Evolutionary conservation across 2,113 vertebrate species (phyloP), one percentile per base, ranked within the genome.

Genomic region (Condylura cristata): DNA sequence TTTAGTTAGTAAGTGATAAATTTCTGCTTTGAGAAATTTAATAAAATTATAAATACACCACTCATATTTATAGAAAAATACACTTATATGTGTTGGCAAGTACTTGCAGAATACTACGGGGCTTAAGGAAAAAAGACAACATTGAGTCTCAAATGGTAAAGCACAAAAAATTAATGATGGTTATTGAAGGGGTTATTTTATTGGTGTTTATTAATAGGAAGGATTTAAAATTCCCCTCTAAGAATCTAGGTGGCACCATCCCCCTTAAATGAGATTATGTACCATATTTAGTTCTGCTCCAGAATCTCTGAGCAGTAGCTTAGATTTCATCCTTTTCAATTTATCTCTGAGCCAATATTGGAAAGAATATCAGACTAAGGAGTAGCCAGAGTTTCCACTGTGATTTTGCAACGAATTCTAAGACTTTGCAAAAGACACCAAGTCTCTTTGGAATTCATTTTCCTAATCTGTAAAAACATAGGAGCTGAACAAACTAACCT

Each of bases 391-490:
- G 41, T 79, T 83, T 90, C n/a, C 24, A 17, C 76, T 28, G 79
- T 72, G 58, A 58, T 34, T 91, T 76, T 93, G 56, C n/a, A 68
- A 60, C 30, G 32, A 56, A 70, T 56, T 89, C 66, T 3, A 0
- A 26, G 17, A 51, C 44, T 48, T 91, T 84, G 7, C 32, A 61
- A 56, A 95, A 86, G 61, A 26, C 0, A 1, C 71, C 56, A 78
- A 91, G 61, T 75, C n/a, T 93, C 51, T 58, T n/a, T 17, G 18
- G 61, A 82, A 41, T 44, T 91, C 28, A 48, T 63, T 96, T 93
- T 96, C 34, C 89, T 94, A 61, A 80, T 71, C 63, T 87, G 65
- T 95, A 56, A 71, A 96, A 95, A 90, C n/a, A 65, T 66, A 75
- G 14, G 90, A 41, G 81, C 2, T 82, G 4, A 87, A 84, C 91